Evolutionary conservation across 2,888 invertebrate genomes (phyloP), one percentile per base, ranked within the genome.

Genomic region (Taphrorychus bicolor): DNA sequence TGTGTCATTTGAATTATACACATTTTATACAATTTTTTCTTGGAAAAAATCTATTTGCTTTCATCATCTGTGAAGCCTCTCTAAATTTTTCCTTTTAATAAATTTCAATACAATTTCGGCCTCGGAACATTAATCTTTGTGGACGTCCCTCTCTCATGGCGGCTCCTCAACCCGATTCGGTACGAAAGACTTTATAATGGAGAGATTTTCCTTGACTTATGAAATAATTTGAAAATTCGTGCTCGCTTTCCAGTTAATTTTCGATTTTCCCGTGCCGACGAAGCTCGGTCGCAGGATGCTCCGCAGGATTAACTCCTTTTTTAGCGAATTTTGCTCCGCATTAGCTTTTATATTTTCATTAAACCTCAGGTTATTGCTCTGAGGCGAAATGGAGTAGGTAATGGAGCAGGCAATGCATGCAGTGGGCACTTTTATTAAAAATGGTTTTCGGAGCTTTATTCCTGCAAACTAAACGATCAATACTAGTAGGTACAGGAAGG

Each of bases 171-270:
- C 21, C 53, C 18, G 52, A 65, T 59, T 52, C 45, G 45, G 23
- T 42, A 51, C 14, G 53, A 59, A 65, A 65, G 65, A 53, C 59
- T 52, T 65, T 59, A 65, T 65, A 59, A 65, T 65, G 45, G 59
- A 59, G 59, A 65, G 65, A 65, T 65, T 65, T 59, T 65, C 52
- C 65, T 59, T 65, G 65, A 65, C 65, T 65, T 65, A 59, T 21
- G 59, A 59, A 65, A 52, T 65, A 65, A 65, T 65, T 65, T 59
- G 58, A 59, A 58, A 64, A 59, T 65, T 59, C 53, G 42, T 24
- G 63, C 45, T 9, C 52, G 59, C 57, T 58, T 58, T 23, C 53
- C 18, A 24, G 53, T 59, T 65, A 65, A 65, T 65, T 65, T 65
- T 22, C 17, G 41, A 63, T 63, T 58, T 58, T 49, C 57, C 22